A percentile compares a stretch with the other conserved stretches of the same genome.
phyloP scores from a whole-genome alignment of 1,140 invertebrate genomes.

The Platyscapa corneri region DNA sequence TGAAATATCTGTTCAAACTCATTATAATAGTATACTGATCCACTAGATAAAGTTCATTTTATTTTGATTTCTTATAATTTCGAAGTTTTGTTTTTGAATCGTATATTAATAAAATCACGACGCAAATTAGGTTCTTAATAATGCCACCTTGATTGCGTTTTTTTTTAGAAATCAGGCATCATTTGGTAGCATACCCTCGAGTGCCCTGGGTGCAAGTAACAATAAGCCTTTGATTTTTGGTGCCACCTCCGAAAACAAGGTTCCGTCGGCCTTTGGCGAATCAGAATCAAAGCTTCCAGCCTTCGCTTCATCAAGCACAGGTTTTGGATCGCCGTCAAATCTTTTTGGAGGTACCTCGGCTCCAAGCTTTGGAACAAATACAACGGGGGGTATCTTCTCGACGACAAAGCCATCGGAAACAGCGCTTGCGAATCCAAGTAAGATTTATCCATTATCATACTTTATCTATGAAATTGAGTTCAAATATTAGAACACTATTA shows the following conservation, averaged over 20 bases:
- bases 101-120: no score
- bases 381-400: neutral
- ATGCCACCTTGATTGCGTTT: neutral
- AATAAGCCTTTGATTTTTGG: slow-evolving; percentile 59
- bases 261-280: slow-evolving; percentile 36
- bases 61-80: no score
- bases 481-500: neutral
- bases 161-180: slow-evolving; percentile 39
- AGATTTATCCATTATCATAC: neutral
- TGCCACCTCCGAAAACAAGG: slow-evolving; percentile 48
- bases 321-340: slow-evolving; percentile 43
- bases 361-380: neutral
- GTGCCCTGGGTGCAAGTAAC: slow-evolving; percentile 28
- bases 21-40: no score
- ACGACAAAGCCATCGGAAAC: slow-evolving; percentile 46
- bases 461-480: neutral
- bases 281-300: slow-evolving; percentile 51
- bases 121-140: no score
- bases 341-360: slow-evolving; percentile 49
- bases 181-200: slow-evolving; percentile 39
- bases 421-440: slow-evolving; percentile 30
- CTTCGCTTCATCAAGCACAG: slow-evolving; percentile 49
- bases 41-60: no score
- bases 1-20: no score
- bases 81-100: no score